phyloP scores from a whole-genome alignment of 2,797 vertebrate species.

The Xerus rutilus region DNA sequence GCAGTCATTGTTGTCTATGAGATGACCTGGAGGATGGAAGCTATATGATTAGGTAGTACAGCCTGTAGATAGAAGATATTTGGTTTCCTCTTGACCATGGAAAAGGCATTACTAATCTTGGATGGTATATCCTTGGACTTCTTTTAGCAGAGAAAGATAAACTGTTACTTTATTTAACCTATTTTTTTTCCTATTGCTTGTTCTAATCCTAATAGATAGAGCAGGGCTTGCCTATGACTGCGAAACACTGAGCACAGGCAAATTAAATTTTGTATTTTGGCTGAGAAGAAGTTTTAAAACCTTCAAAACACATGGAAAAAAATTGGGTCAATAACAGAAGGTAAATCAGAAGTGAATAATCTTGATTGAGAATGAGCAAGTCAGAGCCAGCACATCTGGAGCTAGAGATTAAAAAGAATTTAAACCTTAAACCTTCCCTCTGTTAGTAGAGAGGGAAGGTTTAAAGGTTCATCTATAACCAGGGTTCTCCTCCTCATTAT shows the following conservation, averaged over 20 bases:
- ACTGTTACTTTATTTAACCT: not conserved
- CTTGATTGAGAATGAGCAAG: not conserved
- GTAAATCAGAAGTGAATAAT: not conserved
- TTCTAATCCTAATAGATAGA: not conserved
- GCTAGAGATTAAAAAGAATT: not conserved
- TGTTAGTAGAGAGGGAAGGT: not conserved
- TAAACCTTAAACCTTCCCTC: not conserved
- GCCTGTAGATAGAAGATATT: not conserved
- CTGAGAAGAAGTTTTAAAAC: conserved; percentile 28
- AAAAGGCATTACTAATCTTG: not conserved
- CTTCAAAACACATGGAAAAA: not conserved
- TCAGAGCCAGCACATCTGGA: not conserved
- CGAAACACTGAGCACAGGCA: not conserved
- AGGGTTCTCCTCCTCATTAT: not conserved
- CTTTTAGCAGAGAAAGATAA: not conserved
- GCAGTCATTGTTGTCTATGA: not conserved
- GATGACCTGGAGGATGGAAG: not conserved
- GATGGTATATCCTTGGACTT: not conserved
- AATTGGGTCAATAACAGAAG: not conserved
- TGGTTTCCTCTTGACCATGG: not conserved
- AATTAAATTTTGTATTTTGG: not conserved
- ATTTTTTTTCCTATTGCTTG: not conserved
- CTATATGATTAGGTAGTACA: not conserved
- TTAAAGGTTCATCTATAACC: not conserved
- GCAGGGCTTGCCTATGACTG: not conserved